Evolutionary conservation across 1,140 invertebrate genomes (phyloP), one percentile per base, ranked within the genome.

Genomic region (Caenorhabditis brenneri): DNA sequence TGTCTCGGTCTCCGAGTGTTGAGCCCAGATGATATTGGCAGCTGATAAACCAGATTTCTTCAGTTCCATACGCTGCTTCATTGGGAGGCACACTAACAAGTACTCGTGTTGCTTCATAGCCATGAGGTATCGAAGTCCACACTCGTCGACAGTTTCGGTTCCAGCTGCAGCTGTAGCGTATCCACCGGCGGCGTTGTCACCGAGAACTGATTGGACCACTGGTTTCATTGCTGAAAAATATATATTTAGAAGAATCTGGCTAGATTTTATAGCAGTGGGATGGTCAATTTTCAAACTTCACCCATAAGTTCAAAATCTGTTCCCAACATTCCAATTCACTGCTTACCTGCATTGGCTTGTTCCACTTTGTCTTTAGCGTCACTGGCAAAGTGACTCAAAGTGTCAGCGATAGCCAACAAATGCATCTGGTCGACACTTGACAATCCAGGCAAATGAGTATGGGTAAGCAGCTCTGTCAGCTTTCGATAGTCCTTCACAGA

Each of bases 381-480:
- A 58, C 88, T 83, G 46, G 90, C 91, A 79, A 91, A 91, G 58
- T 90, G 90, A 80, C 88, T 96, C 0, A 99, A 96, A 0, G 98
- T 99, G 88, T 99, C 97, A 29, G 97, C 97, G 27, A 99, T 91
- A 6, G 97, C 97, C 10, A 99, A 91, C 33, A 99, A 92, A 92
- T 99, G 97, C 97, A 99, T 99, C 91, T 99, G 98, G 92, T 99
- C 98, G 29, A 99, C 93, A 89, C 96, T 97, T 2, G 96, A 97
- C 5, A 99, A 92, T 0, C 97, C 97, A 0, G 97, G 97, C 24
- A 99, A 92, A 91, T 98, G 97, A 1, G 95, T 97, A 91, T 98
- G 96, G 0, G 97, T 98, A 15, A 99, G 92, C 24, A 98, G 93
- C 3, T 96, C 93, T 0, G 96, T 96, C 10, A 98, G 91, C 0